A percentile compares a stretch with the other conserved stretches of the same genome.
Conservation (phyloP, 2,888 invertebrate genomes). For the Subacronicta megacephala region DNA sequence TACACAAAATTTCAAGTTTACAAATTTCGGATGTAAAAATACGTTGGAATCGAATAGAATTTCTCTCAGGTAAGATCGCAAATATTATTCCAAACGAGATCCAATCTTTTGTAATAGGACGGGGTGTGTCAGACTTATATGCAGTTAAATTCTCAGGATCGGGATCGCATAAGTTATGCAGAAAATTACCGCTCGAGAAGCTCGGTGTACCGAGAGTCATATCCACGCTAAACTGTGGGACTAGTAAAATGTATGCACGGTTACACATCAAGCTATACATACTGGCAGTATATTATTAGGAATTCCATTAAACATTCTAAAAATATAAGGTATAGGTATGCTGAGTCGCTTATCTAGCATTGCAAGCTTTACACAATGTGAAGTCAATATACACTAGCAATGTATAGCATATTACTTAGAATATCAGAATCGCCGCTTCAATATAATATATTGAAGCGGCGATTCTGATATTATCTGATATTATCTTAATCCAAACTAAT, state of each 20-base stretch:
- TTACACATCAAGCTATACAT: no score
- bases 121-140: constrained; percentile 19
- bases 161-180: constrained; percentile 28
- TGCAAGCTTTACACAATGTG: no score
- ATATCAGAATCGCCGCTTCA: no score
- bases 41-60: constrained; percentile 2
- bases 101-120: constrained; percentile 20
- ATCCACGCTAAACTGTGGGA: constrained; percentile 5
- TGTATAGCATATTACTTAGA: no score
- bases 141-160: constrained; percentile 20
- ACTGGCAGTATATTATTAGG: no score
- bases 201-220: constrained; percentile 3
- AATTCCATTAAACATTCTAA: no score
- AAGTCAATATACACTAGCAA: no score
- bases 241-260: constrained; percentile 10
- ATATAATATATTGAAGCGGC: no score
- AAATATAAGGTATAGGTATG: no score
- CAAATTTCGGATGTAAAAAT: background rate
- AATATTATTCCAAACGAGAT: background rate
- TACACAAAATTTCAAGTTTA: constrained; percentile 5
- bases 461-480: no score
- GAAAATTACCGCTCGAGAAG: constrained; percentile 15
- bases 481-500: no score
- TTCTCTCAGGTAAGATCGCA: background rate
- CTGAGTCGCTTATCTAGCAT: no score